A percentile compares a stretch with the other conserved stretches of the same genome.
Conservation (phyloP, 1,140 invertebrate genomes). For the Cotesia chilonis region DNA sequence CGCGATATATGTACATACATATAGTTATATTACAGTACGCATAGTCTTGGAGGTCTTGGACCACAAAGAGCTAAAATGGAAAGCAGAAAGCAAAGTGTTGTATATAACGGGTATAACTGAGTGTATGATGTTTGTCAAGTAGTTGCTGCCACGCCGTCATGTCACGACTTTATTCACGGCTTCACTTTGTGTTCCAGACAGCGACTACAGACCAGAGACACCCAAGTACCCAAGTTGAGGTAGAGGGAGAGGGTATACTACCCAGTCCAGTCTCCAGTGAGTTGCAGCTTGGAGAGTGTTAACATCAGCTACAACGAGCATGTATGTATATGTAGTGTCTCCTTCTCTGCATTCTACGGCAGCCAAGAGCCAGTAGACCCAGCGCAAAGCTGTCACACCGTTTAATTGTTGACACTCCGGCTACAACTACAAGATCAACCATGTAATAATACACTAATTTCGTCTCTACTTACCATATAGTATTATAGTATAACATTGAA, state of each 20-base stretch:
- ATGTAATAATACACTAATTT: background rate
- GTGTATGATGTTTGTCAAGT: conserved; percentile 36
- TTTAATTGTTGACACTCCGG: conserved; percentile 36
- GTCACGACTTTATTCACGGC: conserved; percentile 36
- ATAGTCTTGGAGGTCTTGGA: background rate
- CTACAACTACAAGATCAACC: conserved; percentile 22
- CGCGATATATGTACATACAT: no score
- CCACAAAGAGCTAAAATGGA: conserved; percentile 39
- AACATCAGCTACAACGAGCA: no score
- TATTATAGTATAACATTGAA: background rate
- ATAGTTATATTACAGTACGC: no score
- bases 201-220: background rate
- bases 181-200: background rate
- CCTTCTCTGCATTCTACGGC: conserved; percentile 29
- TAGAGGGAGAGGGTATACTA: no score
- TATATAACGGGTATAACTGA: no score
- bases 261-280: no score
- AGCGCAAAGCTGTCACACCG: conserved; percentile 25
- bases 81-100: background rate
- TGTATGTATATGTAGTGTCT: conserved; percentile 24
- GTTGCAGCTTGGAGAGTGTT: no score
- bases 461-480: background rate
- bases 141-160: conserved; percentile 55
- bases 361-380: no score
- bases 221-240: no score